phyloP scores from a whole-genome alignment of 2,888 invertebrate genomes.

The Callyntrura sp. region DNA sequence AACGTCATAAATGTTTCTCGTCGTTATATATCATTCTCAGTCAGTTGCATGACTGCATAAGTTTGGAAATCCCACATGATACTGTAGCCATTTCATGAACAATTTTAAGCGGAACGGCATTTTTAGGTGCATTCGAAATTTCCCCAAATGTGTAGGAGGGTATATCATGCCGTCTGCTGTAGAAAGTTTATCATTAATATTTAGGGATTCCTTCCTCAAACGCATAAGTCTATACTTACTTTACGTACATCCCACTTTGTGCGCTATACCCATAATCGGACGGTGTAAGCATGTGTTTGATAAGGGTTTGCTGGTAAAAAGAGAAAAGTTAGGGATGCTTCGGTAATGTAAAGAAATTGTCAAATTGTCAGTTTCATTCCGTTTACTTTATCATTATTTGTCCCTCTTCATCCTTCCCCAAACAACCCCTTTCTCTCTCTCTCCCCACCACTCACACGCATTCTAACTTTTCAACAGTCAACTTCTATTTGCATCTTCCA shows the following conservation, averaged over 20 bases:
- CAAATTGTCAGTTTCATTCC: slow-evolving; percentile 74
- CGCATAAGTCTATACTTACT: too few relatives aligned
- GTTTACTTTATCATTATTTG: slow-evolving; percentile 37
- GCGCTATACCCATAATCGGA: neutral
- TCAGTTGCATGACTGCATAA: too few relatives aligned
- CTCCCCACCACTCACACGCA: neutral
- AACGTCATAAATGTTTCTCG: too few relatives aligned
- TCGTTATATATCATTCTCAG: too few relatives aligned
- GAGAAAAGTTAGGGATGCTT: neutral
- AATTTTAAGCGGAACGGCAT: too few relatives aligned
- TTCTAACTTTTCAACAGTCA: neutral
- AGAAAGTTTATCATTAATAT: too few relatives aligned
- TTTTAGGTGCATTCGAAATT: too few relatives aligned
- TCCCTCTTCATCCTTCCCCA: slow-evolving; percentile 23
- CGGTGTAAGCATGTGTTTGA: neutral
- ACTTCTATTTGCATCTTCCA: neutral
- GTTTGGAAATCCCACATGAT: too few relatives aligned
- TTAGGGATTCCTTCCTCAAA: too few relatives aligned
- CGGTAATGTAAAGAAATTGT: slow-evolving; percentile 53
- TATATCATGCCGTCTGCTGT: too few relatives aligned
- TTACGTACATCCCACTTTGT: neutral
- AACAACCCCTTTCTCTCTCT: neutral
- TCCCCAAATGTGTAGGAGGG: too few relatives aligned
- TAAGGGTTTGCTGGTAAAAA: neutral
- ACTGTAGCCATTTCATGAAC: too few relatives aligned